Conservation (phyloP, 2,113 vertebrate genomes). For the Anolis carolinensis region DNA sequence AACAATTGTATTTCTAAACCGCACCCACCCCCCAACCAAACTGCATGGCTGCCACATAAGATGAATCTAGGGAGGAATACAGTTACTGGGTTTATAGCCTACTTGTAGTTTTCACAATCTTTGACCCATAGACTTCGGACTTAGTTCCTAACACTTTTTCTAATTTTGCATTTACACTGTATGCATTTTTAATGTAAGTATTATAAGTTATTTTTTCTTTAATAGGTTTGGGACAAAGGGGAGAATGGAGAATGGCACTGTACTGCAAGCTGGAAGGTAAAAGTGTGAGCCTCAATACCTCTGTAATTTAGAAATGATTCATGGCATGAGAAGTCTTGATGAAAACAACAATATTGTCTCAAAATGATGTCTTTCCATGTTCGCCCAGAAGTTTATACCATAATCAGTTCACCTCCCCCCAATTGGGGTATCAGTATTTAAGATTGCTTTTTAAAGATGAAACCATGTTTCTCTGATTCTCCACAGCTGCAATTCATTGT, state of each 20-base stretch:
- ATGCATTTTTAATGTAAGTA: constrained; percentile 15
- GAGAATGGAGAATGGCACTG: constrained; percentile 96
- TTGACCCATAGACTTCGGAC: background rate
- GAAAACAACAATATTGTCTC: background rate
- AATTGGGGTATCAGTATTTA: too few relatives aligned
- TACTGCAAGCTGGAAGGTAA: constrained; percentile 98
- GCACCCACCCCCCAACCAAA: too few relatives aligned
- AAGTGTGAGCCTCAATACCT: background rate
- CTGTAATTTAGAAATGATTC: background rate
- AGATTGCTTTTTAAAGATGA: too few relatives aligned
- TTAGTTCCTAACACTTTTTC: background rate
- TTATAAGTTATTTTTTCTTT: constrained; percentile 32
- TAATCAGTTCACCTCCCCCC: too few relatives aligned
- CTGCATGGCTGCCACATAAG: background rate
- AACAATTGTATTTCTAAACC: background rate
- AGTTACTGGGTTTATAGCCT: too few relatives aligned
- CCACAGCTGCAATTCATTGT: too few relatives aligned
- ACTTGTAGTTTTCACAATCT: background rate
- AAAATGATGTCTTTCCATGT: too few relatives aligned
- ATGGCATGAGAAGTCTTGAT: too few relatives aligned
- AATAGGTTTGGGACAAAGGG: constrained; percentile 96
- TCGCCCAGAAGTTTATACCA: too few relatives aligned
- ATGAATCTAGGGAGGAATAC: too few relatives aligned
- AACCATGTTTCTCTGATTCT: too few relatives aligned
- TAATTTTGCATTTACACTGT: background rate